Conservation (phyloP, 2,888 invertebrate species). For the Zaprionus bogoriensis region DNA sequence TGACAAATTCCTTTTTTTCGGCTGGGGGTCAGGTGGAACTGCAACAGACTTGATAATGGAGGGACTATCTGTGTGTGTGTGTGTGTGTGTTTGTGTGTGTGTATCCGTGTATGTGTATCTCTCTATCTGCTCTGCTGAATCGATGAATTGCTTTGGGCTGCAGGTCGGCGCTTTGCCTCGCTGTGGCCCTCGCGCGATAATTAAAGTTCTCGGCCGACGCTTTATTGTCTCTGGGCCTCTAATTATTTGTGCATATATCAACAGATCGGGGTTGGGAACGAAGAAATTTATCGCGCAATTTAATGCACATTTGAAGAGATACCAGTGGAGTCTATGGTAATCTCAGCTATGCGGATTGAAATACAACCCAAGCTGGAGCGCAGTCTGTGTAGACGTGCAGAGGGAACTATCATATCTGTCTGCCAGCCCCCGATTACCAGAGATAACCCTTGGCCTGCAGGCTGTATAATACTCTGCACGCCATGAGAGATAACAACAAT, state of each 20-base stretch:
- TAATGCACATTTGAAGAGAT: constrained; percentile 63
- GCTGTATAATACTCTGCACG: background rate
- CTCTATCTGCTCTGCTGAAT: constrained; percentile 34
- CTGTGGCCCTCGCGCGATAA: constrained; percentile 65
- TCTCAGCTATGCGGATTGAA: constrained; percentile 33
- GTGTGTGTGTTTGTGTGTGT: no score
- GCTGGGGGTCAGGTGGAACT: no score
- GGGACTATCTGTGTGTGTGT: background rate
- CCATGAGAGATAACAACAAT: background rate
- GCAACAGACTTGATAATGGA: constrained; percentile 46
- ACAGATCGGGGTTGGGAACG: background rate
- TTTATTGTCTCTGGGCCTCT: constrained; percentile 57
- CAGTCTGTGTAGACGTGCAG: no score
- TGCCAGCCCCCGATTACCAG: background rate
- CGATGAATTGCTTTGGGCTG: constrained; percentile 42
- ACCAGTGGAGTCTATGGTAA: no score
- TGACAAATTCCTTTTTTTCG: constrained; percentile 53
- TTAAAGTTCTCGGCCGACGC: constrained; percentile 61
- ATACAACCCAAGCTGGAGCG: constrained; percentile 26
- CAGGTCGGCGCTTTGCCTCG: constrained; percentile 8
- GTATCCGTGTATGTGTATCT: background rate
- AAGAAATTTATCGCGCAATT: constrained; percentile 66
- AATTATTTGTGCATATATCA: constrained; percentile 58
- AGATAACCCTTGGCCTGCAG: background rate
- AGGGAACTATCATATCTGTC: background rate